phyloP scores from a whole-genome alignment of 2,888 invertebrate genomes.

The Gandaritis pyraliata region DNA sequence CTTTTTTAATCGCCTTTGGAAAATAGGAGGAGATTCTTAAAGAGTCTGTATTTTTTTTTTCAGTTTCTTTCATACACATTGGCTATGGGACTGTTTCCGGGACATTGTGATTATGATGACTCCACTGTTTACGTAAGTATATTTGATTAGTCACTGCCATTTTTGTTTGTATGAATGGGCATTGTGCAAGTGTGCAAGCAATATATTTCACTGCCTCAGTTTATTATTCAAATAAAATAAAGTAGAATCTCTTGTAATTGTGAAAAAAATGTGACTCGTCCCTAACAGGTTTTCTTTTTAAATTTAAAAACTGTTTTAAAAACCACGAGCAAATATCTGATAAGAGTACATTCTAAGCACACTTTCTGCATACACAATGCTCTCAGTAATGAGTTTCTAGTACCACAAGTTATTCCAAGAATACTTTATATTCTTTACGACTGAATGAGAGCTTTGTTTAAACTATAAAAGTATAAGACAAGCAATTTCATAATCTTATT shows the following conservation, averaged over 20 bases:
- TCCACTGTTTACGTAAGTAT: conserved; percentile 50
- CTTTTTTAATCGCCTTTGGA: neutral
- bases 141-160: neutral
- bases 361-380: conserved; percentile 23
- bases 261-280: too few relatives aligned
- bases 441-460: conserved; percentile 6
- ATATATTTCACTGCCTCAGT: too few relatives aligned
- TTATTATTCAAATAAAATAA: too few relatives aligned
- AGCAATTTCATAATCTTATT: neutral
- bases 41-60: conserved; percentile 30
- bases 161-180: neutral
- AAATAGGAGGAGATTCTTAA: neutral
- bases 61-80: conserved; percentile 51
- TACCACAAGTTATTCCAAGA: conserved; percentile 7
- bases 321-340: conserved; percentile 11
- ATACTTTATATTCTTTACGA: conserved; percentile 10
- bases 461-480: neutral
- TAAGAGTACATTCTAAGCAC: conserved; percentile 9
- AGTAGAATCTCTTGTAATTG: too few relatives aligned
- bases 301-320: neutral
- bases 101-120: conserved; percentile 52
- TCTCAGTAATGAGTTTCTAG: conserved; percentile 14
- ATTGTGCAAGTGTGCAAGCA: too few relatives aligned
- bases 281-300: neutral
- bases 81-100: conserved; percentile 55